Base-by-base conservation (phyloP, 2,888 invertebrate species). In the Liopterus haemorrhoidalis region DNA sequence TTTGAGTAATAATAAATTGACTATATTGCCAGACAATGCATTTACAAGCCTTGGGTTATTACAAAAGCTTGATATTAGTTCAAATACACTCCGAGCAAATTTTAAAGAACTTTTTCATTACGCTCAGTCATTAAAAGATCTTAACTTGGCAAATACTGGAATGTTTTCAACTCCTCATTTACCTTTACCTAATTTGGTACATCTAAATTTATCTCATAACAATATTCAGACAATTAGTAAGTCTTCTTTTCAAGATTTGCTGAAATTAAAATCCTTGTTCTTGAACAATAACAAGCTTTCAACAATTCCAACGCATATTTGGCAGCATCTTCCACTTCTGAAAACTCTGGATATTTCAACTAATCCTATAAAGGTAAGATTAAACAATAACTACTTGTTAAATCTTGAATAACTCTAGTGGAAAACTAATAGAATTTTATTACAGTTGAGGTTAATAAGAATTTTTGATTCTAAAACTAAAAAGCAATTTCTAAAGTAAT, bases 51-150 rank as follows among this genome's bases (percentile, higher is more conserved):
- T 91, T 41, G 81, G 82, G 31, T 81, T 82, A 54, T 70, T 90
- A 49, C 79, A 90, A 55, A 79, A 80, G 57, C 71, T 92, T 58
- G 88, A 91, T 68, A 72, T 92, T 37, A 84, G 87, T 54, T 79
- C 77, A 54, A 91, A 91, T 70, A 78, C 80, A 22, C 71, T 91
- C 50, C 81, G 88, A 56, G 86, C 90, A 49, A 88, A 88, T 70
- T 81, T 88, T 63, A 87, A 88, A 61, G 89, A 91, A 68, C 75
- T 91, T 38, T 87, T 91, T 63, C 84, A 90, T 63, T 88, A 89
- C 67, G 78, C 89, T 38, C 88, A 86, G 41, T 82, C 84, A 60
- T 74, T 92, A 52, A 80, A 85, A 63, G 77, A 81, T 61, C 73
- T 92, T 55, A 83, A 79, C 61, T 72, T 92, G 59, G 81, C 84